Evolutionary conservation across 1,140 invertebrate species (phyloP), one percentile per base, ranked within the genome.

Genomic region (Hylaeus volcanicus): DNA sequence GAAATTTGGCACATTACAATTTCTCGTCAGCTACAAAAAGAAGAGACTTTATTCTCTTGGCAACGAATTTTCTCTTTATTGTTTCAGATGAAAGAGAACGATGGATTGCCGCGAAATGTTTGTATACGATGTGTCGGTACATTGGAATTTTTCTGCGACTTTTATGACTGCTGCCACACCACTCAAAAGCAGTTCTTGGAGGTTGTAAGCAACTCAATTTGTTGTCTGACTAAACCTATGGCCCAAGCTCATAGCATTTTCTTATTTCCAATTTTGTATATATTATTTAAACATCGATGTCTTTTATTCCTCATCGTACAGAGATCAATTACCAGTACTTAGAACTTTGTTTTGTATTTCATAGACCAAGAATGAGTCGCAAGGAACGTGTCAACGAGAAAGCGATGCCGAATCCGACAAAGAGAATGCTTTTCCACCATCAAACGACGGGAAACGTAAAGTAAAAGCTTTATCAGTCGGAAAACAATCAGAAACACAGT

Each of bases 91-190:
- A 69, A 84, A 63, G 65, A 88, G 53, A 76, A 88, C 48, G 91
- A 92, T 68, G 87, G 78, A 72, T 71, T 91, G 73, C 66, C 91
- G 1, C 84, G 88, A 26, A 26, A 45, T 37, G 76, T 90, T 70
- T 92, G 91, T 66, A 72, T 88, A 45, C 69, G 73, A 68, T 91
- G 91, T 60, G n/a, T 87, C 1, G 91, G 84, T 69, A 83, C 87
- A 5, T 69, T 92, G 55, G 89, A 91, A 84, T 91, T 89, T 74
- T 15, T 88, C 4, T 86, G 83, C n/a, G 89, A 90, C 43, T 92
- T 92, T 83, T 82, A 88, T 8, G 72, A 82, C 0, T 55, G 70
- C 11, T 90, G 89, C 63, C 87, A 90, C 73, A 58, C 61, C 37
- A 88, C 83, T 12, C 89, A 91, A 81, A 58, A 85, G 53, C 14